Evolutionary conservation across 2,113 vertebrate species (phyloP).

Genomic region (Orycteropus afer): DNA sequence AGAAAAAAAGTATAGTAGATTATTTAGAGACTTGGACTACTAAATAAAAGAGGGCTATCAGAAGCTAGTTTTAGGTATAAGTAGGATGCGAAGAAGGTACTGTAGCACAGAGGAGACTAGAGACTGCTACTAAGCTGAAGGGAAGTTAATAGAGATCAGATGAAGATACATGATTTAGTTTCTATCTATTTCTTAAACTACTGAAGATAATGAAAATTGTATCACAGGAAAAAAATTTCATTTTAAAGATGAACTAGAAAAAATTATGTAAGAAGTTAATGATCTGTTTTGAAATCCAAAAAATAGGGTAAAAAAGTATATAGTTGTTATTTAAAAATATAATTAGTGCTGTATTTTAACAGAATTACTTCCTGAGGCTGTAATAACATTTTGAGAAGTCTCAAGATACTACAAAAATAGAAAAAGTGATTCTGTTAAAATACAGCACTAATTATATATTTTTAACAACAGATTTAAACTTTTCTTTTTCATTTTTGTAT

Average conservation of each 20-base stretch:
- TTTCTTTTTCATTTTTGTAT: conserved; percentile 36
- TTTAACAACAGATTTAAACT: conserved; percentile 62
- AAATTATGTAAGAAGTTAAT: conserved; percentile 31
- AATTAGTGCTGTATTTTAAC: conserved; percentile 69
- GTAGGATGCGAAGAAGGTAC: not conserved
- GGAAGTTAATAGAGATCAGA: not conserved
- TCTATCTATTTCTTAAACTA: conserved; percentile 13
- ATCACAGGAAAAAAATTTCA: conserved; percentile 21
- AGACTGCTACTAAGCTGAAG: not conserved
- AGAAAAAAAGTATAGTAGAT: conserved; percentile 27
- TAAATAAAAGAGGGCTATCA: conserved; percentile 27
- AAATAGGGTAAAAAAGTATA: not conserved
- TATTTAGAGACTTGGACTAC: not conserved
- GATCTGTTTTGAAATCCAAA: conserved; percentile 12
- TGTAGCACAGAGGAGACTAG: not conserved
- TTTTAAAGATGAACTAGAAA: conserved; percentile 42
- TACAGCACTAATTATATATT: conserved; percentile 46
- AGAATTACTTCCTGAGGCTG: conserved; percentile 60
- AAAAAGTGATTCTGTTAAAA: conserved; percentile 63
- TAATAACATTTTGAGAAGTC: conserved; percentile 64
- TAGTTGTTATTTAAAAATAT: conserved; percentile 59
- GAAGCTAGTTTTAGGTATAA: not conserved
- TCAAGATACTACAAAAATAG: conserved; percentile 54
- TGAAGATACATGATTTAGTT: not conserved
- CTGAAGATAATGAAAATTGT: conserved; percentile 49